These are phyloP conservation scores for Catostomus latipinnis DNA, from an alignment of 2,797 vertebrate species.

Conservation along the genomic window DNA sequence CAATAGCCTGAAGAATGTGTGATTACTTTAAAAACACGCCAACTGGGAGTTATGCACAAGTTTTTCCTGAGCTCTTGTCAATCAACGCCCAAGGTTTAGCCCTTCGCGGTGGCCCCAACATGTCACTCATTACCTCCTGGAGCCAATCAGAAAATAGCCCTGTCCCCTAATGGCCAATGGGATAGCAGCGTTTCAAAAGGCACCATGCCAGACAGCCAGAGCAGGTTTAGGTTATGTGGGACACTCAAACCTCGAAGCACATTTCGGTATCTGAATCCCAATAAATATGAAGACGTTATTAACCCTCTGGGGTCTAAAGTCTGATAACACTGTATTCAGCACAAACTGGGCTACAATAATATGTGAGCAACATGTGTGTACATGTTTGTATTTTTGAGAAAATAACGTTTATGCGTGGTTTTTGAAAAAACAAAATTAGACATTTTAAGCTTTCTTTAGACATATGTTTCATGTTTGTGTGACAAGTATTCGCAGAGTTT, in stretches of 20 bases:
- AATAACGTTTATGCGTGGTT: too few relatives aligned
- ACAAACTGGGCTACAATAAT: too few relatives aligned
- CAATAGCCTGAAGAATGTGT: conserved; percentile 61
- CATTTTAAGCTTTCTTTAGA: too few relatives aligned
- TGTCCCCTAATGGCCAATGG: conserved; percentile 61
- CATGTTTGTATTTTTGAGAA: too few relatives aligned
- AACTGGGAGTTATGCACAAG: conserved; percentile 63
- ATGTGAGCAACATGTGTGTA: too few relatives aligned
- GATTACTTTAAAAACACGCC: conserved; percentile 71
- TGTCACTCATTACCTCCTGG: conserved; percentile 52
- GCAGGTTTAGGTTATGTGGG: conserved; percentile 51
- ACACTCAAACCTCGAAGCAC: conserved; percentile 22
- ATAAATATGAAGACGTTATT: neutral
- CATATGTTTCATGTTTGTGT: too few relatives aligned
- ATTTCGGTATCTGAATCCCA: neutral
- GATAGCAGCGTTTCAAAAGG: conserved; percentile 46
- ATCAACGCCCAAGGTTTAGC: conserved; percentile 57
- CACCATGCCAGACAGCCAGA: conserved; percentile 10
- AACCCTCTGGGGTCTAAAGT: too few relatives aligned
- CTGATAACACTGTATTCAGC: too few relatives aligned
- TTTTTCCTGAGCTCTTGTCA: conserved; percentile 56
- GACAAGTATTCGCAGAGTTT: too few relatives aligned
- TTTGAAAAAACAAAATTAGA: too few relatives aligned
- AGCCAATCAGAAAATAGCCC: conserved; percentile 64
- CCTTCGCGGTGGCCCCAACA: conserved; percentile 54